Evolutionary conservation across 2,888 invertebrate genomes (phyloP).

Genomic region (Muschampia plurimacula): DNA sequence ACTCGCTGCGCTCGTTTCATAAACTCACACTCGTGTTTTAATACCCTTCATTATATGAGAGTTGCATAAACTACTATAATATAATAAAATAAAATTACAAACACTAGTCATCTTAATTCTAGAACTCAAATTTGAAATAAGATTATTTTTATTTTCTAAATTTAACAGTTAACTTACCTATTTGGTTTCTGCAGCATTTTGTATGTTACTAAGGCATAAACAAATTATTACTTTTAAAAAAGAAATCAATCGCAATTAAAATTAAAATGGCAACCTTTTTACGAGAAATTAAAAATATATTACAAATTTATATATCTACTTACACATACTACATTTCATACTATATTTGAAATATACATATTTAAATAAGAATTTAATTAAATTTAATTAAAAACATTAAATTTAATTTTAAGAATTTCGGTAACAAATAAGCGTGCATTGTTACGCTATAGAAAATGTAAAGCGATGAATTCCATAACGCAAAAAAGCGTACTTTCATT

Average conservation of each 20-base stretch:
- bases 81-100: too few species aligned
- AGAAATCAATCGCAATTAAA: constrained; percentile 1
- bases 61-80: too few species aligned
- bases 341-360: neutral
- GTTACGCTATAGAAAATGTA: constrained; percentile 42
- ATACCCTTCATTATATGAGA: too few species aligned
- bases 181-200: too few species aligned
- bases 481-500: constrained; percentile 50
- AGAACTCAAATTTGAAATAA: neutral
- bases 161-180: neutral
- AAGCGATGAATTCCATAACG: constrained; percentile 46
- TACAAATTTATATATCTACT: neutral
- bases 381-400: neutral
- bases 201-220: too few species aligned
- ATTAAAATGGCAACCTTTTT: constrained; percentile 9
- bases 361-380: constrained; percentile 19
- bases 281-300: constrained; percentile 4
- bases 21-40: too few species aligned
- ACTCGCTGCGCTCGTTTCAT: too few species aligned
- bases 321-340: neutral
- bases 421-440: constrained; percentile 28
- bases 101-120: too few species aligned
- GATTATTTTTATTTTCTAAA: neutral
- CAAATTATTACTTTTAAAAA: too few species aligned
- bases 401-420: neutral